Conservation (phyloP, 2,888 invertebrate species). For the Lucinisca nassula region DNA sequence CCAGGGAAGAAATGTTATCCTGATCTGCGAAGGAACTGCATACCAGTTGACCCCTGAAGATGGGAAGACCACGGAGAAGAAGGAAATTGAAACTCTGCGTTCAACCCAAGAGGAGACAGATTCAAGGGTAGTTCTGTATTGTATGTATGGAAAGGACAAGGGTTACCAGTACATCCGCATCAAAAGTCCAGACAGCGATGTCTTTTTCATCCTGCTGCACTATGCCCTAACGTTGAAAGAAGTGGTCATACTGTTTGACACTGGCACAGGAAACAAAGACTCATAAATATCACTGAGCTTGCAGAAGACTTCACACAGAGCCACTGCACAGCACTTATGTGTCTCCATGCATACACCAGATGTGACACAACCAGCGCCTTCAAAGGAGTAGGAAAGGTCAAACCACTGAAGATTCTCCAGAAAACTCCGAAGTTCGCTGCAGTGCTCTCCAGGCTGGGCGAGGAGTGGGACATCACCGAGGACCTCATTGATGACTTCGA, state of each 20-base stretch:
- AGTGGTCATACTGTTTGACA: conserved; percentile 40
- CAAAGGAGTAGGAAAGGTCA: conserved; percentile 50
- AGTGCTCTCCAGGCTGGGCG: too few species aligned
- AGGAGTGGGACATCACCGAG: too few species aligned
- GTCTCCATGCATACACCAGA: conserved; percentile 39
- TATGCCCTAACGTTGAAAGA: conserved; percentile 20
- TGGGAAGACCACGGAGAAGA: conserved; percentile 22
- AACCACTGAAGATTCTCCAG: too few species aligned
- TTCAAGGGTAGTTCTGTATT: conserved; percentile 44
- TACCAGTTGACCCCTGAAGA: conserved; percentile 24
- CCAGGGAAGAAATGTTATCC: conserved; percentile 11
- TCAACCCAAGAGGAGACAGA: conserved; percentile 51
- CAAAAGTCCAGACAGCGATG: conserved; percentile 52
- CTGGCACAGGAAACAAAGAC: conserved; percentile 43
- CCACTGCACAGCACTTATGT: conserved; percentile 31
- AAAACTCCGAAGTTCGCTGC: too few species aligned
- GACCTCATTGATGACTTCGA: too few species aligned
- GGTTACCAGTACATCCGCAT: conserved; percentile 36
- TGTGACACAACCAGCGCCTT: conserved; percentile 48
- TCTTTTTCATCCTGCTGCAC: conserved; percentile 49
- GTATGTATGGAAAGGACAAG: conserved; percentile 32
- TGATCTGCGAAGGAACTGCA: conserved; percentile 43
- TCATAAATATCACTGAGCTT: conserved; percentile 14
- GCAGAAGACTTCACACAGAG: not conserved
- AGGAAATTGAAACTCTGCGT: conserved; percentile 13